A percentile compares a stretch with the other conserved stretches of the same genome.
Evolutionary conservation across 2,113 vertebrate genomes (phyloP).

Genomic region (Rhinolophus ferrumequinum): DNA sequence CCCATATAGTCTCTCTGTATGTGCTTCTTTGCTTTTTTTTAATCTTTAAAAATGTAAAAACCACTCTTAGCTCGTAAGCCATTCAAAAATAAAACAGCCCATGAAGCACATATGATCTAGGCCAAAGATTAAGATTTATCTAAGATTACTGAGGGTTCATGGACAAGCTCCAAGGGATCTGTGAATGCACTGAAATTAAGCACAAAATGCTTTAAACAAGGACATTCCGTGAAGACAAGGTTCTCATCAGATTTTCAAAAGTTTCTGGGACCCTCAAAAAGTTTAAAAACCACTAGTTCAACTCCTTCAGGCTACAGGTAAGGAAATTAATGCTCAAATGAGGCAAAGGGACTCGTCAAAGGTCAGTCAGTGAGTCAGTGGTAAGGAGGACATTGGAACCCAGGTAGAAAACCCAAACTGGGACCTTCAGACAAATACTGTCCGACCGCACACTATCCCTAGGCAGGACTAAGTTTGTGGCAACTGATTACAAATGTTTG

Average conservation of each 20-base stretch:
- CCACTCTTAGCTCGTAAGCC: slow-evolving; percentile 17
- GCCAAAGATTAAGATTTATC: slow-evolving; percentile 24
- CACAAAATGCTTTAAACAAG: neutral
- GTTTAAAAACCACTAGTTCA: slow-evolving; percentile 18
- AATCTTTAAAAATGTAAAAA: neutral
- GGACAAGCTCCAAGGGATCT: neutral
- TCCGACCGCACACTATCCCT: neutral
- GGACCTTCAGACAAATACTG: neutral
- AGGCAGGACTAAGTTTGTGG: neutral
- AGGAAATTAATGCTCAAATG: slow-evolving; percentile 33
- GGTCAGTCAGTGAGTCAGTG: neutral
- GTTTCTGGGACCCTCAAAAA: neutral
- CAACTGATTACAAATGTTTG: neutral
- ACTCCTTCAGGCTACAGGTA: neutral
- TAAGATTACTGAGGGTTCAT: neutral
- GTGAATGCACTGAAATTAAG: neutral
- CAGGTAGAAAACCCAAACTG: neutral
- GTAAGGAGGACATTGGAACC: slow-evolving; percentile 9
- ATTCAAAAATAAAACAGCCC: slow-evolving; percentile 38
- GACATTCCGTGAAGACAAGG: neutral
- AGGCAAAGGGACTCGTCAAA: slow-evolving; percentile 6
- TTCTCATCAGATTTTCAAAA: neutral
- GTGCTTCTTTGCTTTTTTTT: neutral
- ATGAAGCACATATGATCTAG: neutral
- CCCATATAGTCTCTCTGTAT: neutral